Evolutionary conservation across 1,140 invertebrate genomes (phyloP).

Genomic region (Glomeris maerens): DNA sequence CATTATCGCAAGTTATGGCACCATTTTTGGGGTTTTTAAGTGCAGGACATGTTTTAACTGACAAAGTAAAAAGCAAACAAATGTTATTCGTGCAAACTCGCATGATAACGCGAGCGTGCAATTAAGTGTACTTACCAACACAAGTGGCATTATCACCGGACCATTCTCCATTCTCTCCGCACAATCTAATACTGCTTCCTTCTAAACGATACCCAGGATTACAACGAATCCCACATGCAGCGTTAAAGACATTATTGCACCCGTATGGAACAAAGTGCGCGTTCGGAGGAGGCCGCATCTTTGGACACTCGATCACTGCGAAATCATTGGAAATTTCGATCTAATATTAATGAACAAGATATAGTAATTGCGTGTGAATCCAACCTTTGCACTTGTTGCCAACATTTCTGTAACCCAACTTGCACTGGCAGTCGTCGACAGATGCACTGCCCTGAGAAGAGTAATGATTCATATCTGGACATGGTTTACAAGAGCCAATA

Average conservation of each 20-base stretch:
- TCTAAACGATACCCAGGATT: conserved; percentile 46
- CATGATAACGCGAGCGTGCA: too few species aligned
- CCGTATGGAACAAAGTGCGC: conserved; percentile 50
- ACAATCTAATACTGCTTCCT: conserved; percentile 49
- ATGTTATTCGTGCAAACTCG: too few species aligned
- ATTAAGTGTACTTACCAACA: conserved; percentile 35
- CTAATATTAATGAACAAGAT: too few species aligned
- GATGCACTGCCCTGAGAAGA: conserved; percentile 38
- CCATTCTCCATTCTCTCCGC: conserved; percentile 48
- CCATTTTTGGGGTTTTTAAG: conserved; percentile 41
- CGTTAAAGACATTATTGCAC: conserved; percentile 50
- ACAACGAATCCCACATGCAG: conserved; percentile 52
- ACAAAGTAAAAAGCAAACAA: conserved; percentile 16
- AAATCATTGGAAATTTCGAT: too few species aligned
- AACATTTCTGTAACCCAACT: conserved; percentile 36
- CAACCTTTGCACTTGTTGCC: conserved; percentile 38
- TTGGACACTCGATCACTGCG: conserved; percentile 43
- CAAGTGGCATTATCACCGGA: conserved; percentile 45
- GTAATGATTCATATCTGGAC: conserved; percentile 48
- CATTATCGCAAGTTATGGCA: conserved; percentile 40
- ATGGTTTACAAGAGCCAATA: conserved; percentile 39
- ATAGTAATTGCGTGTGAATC: conserved; percentile 15
- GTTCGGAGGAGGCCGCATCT: conserved; percentile 41
- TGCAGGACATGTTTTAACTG: conserved; percentile 46
- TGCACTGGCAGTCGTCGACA: conserved; percentile 42